Evolutionary conservation across 2,797 vertebrate genomes (phyloP), one percentile per base, ranked within the genome.

Genomic region (Rhabdomys pumilio): DNA sequence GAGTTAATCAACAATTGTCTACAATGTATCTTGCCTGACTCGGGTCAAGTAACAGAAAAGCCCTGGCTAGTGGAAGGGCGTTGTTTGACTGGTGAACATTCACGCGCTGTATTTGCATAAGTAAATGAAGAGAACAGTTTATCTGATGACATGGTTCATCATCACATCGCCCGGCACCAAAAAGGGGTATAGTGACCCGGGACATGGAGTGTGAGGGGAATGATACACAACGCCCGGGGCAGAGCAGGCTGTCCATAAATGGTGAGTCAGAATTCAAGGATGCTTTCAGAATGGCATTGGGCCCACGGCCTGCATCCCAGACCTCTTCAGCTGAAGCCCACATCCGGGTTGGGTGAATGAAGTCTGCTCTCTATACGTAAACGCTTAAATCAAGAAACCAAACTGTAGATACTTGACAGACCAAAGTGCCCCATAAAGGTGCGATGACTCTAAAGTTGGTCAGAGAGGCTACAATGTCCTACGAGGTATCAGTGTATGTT

Each of bases 371-470:
- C 12, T 69, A 44, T 59, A 38, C 4, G 38, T 53, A 89, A 79
- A 50, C 10, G n/a, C 34, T 17, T 67, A 67, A 96, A 77, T 57
- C 82, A 14, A 92, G n/a, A 92, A 93, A 69, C 20, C 91, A 73
- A 89, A 61, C 17, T 34, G 19, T 79, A 10, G 89, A 29, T 0
- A 1, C 85, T 73, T 77, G 38, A 13, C 13, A 77, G n/a, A n/a
- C 59, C 20, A 57, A 50, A 75, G 34, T 1, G 0, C 6, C 53
- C 76, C 44, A 14, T 69, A 57, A 65, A 72, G 50, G 38, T 55
- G n/a, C 67, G 79, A 75, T 82, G 75, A 59, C 26, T 63, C 73
- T 65, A 14, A 76, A 31, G 53, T 47, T 4, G 0, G 3, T 65
- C 63, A 77, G 57, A 92, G 38, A 82, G 59, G 26, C 57, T 29